phyloP scores from a whole-genome alignment of 2,797 vertebrate genomes.

The Peromyscus melanophrys region DNA sequence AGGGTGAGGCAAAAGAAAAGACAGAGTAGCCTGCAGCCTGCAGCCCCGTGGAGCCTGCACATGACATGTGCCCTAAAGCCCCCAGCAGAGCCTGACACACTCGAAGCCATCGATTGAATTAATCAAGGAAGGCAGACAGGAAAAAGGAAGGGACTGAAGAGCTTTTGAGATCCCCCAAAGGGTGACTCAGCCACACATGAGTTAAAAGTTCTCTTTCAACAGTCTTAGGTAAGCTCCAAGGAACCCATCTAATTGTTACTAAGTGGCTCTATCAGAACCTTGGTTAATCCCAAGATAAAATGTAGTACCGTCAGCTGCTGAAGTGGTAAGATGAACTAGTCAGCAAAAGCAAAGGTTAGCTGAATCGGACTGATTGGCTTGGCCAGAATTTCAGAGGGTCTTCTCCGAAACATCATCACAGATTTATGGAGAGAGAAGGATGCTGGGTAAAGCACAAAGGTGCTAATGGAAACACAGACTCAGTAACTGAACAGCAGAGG shows the following conservation, averaged over 20 bases:
- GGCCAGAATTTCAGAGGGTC: conserved; percentile 32
- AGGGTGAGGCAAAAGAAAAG: conserved; percentile 40
- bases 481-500: neutral
- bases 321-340: neutral
- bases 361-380: neutral
- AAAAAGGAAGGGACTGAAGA: conserved; percentile 36
- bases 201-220: conserved; percentile 6
- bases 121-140: neutral
- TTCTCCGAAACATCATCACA: neutral
- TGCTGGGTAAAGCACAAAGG: neutral
- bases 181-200: neutral
- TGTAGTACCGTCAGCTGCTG: neutral
- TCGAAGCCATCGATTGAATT: neutral
- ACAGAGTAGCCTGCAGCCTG: conserved; percentile 16
- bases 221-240: neutral
- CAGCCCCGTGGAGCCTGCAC: neutral
- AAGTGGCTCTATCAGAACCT: conserved; percentile 41
- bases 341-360: conserved; percentile 18
- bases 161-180: neutral
- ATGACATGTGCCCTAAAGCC: conserved; percentile 53
- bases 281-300: conserved; percentile 31
- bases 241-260: neutral
- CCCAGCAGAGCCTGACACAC: conserved; percentile 57
- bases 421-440: neutral
- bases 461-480: neutral